Evolutionary conservation across 1,140 invertebrate species (phyloP).

Genomic region (Drosophila watanabei): DNA sequence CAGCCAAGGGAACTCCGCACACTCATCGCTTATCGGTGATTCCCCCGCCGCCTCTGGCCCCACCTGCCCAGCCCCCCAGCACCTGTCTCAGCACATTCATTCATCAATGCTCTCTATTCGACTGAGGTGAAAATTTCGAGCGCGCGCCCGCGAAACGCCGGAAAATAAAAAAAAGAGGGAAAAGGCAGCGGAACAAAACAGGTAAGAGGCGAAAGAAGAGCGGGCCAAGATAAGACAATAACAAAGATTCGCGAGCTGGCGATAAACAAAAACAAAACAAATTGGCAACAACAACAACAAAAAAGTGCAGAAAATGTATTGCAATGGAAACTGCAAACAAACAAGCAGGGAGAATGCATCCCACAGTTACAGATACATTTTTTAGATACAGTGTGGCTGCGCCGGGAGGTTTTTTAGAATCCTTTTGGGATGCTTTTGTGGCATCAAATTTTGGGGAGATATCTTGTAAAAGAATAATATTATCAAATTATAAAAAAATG

Average conservation of each 20-base stretch:
- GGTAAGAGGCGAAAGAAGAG: conserved; percentile 22
- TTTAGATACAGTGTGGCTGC: conserved; percentile 32
- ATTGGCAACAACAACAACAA: conserved; percentile 40
- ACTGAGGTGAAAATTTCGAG: conserved; percentile 65
- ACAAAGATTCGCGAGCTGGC: conserved; percentile 43
- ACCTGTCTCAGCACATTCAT: conserved; percentile 45
- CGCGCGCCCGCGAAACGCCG: conserved; percentile 51
- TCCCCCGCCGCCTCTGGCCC: neutral
- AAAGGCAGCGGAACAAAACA: conserved; percentile 1
- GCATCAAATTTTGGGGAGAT: neutral
- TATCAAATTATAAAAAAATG: neutral
- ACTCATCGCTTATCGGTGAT: conserved; percentile 64
- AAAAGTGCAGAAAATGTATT: conserved; percentile 15
- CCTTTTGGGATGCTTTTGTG: neutral
- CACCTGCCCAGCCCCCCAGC: neutral
- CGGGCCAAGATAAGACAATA: conserved; percentile 45
- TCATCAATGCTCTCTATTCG: conserved; percentile 62
- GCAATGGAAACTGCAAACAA: conserved; percentile 44
- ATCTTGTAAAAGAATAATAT: neutral
- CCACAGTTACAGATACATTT: conserved; percentile 28
- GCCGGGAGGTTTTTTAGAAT: neutral
- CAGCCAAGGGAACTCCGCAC: conserved; percentile 68
- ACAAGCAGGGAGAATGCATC: conserved; percentile 51
- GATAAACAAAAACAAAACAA: conserved; percentile 70
- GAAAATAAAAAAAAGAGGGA: conserved; percentile 21